Base-by-base conservation (phyloP, 2,797 vertebrate genomes). In the Diglossa cyanea region DNA sequence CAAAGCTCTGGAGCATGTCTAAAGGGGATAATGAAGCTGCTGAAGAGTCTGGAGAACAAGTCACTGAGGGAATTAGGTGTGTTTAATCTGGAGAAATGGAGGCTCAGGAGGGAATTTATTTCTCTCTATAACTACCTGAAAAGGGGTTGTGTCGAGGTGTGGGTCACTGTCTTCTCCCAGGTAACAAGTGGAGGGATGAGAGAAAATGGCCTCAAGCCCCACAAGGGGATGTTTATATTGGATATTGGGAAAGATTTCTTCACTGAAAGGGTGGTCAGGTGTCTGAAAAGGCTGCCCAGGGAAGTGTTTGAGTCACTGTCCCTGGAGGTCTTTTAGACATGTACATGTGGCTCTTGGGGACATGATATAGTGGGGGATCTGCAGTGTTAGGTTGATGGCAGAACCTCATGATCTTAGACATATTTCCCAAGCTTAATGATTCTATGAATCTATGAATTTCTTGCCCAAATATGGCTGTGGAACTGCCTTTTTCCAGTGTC, bases 191-290 rank as follows among this genome's bases (percentile, higher is more conserved):
- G 7, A 13, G 45, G 25, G 25, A 35, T 76, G 25, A 45, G 10
- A 58, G 17, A 40, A 89, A 77, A 45, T 26, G 17, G 14, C 20
- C 30, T 58, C 72, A 51, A 26, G 10, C 16, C 58, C 10, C 20
- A 51, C 0, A 0, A 45, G 9, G 3, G 14, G 17, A 35, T 42
- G 12, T 51, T 65, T 65, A 40, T 25, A 26, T 6, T 18, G 15
- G 17, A 35, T 40, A 71, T 26, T 6, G 40, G 5, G 25, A 53
- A 63, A 68, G 10, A 11, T 0, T 42, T 39, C 11, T 40, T 65
- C 21, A 31, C 17, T 77, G 57, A 10, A 51, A 53, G 25, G 5
- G 30, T 57, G 30, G 10, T 51, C 25, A 39, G 24, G 20, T 9
- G 5, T 31, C 82, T 45, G 44, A 71, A 63, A 62, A 71, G 17